Percentiles rank a stretch among this genome's conserved stretches.
phyloP scores from a whole-genome alignment of 1,140 invertebrate species.

The Tetramorium parvispinum region DNA sequence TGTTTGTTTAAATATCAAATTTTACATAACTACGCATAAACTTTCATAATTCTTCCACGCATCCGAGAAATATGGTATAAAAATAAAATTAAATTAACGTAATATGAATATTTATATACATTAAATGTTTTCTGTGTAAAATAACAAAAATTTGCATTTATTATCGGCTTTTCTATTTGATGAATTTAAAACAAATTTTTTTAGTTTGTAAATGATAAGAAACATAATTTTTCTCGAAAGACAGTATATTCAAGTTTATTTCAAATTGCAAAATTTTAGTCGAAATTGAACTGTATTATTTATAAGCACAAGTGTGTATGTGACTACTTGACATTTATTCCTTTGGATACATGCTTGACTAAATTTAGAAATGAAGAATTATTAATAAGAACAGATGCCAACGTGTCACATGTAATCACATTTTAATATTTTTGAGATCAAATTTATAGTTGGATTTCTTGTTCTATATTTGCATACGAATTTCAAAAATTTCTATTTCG shows the following conservation, averaged over 20 bases:
- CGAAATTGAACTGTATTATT: not conserved
- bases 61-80: not conserved
- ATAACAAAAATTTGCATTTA: not conserved
- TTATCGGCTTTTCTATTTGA: not conserved
- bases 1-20: not conserved
- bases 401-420: not conserved
- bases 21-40: not conserved
- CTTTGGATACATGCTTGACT: not conserved
- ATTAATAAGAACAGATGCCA: not conserved
- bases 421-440: constrained; percentile 1
- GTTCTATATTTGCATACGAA: not conserved
- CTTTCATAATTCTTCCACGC: not conserved
- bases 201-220: not conserved
- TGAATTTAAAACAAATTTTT: not conserved
- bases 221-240: not conserved
- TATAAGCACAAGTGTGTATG: not conserved
- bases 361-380: not conserved
- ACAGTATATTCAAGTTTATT: not conserved
- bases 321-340: not conserved
- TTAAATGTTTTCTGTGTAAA: not conserved
- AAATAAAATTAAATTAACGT: not conserved
- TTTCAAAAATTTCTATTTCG: constrained; percentile 10
- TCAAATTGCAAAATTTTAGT: not conserved
- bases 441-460: not conserved
- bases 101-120: not conserved